A percentile compares a stretch with the other conserved stretches of the same genome.
Conservation (phyloP, 2,888 invertebrate species). For the Myathropa florea region DNA sequence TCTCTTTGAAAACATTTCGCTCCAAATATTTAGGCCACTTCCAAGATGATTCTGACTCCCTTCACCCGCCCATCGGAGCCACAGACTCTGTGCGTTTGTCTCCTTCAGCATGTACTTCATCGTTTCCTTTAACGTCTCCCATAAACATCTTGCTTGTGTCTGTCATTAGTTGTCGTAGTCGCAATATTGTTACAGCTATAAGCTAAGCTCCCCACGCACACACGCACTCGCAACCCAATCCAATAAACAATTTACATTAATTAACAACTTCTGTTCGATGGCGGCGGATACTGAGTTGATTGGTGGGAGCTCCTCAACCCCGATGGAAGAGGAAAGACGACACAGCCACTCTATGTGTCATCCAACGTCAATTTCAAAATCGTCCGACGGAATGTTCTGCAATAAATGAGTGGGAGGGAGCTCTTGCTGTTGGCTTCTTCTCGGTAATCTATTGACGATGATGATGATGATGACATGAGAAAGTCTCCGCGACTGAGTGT, state of each 20-base stretch:
- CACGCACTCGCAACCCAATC: slow-evolving; percentile 29
- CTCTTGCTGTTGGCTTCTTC: slow-evolving; percentile 13
- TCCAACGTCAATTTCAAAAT: slow-evolving; percentile 58
- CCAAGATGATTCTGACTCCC: background rate
- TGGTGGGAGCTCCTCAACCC: slow-evolving; percentile 9
- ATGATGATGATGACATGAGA: slow-evolving; percentile 47
- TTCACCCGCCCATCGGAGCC: background rate
- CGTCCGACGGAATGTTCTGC: slow-evolving; percentile 58
- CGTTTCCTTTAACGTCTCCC: slow-evolving; percentile 15
- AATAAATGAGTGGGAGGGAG: slow-evolving; percentile 58
- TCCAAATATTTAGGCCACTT: slow-evolving; percentile 28
- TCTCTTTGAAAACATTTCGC: slow-evolving; percentile 12
- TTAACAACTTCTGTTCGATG: slow-evolving; percentile 65
- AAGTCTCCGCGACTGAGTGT: background rate
- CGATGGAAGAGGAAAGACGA: too few species aligned
- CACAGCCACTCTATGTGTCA: slow-evolving; percentile 38
- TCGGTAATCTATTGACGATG: slow-evolving; percentile 37
- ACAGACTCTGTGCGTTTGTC: background rate
- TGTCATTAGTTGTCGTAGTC: slow-evolving; percentile 51
- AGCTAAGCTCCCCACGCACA: slow-evolving; percentile 11
- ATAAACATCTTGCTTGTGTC: slow-evolving; percentile 37
- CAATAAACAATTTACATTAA: slow-evolving; percentile 71
- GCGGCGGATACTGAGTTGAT: background rate
- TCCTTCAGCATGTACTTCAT: too few species aligned
- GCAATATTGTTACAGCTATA: slow-evolving; percentile 56